These are phyloP conservation scores for Anhinga anhinga DNA, from an alignment of 2,113 vertebrate species.

Conservation along the genomic window DNA sequence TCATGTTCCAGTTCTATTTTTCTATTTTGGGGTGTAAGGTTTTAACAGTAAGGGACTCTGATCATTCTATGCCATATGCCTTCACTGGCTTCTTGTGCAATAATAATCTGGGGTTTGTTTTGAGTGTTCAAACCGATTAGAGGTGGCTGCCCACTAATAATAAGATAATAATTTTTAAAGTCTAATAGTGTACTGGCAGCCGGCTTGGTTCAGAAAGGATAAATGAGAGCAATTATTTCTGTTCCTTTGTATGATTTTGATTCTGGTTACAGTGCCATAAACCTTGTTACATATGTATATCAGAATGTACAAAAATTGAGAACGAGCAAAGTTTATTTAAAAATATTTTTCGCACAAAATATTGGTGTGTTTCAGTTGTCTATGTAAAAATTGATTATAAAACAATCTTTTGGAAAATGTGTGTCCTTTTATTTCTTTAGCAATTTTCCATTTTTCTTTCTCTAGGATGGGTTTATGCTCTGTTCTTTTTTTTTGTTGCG, in stretches of 20 bases:
- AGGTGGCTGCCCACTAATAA: slow-evolving; percentile 77
- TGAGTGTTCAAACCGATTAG: slow-evolving; percentile 79
- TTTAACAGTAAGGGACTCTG: slow-evolving; percentile 74
- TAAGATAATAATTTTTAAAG: slow-evolving; percentile 52
- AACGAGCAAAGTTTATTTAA: slow-evolving; percentile 80
- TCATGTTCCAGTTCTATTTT: slow-evolving; percentile 86
- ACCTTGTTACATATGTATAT: slow-evolving; percentile 84
- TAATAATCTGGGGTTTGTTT: slow-evolving; percentile 77
- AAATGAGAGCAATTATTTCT: slow-evolving; percentile 62
- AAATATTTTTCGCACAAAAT: slow-evolving; percentile 83
- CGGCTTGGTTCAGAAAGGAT: slow-evolving; percentile 70
- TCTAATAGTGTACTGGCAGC: slow-evolving; percentile 71
- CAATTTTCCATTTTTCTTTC: not conserved
- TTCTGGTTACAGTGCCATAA: slow-evolving; percentile 84
- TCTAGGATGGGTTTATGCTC: not conserved
- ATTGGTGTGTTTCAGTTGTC: slow-evolving; percentile 78
- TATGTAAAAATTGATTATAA: slow-evolving; percentile 80
- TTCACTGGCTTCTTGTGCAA: slow-evolving; percentile 92
- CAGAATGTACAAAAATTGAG: slow-evolving; percentile 77
- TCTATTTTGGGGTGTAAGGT: slow-evolving; percentile 77
- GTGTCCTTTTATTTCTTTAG: slow-evolving; percentile 53
- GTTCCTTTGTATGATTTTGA: slow-evolving; percentile 67
- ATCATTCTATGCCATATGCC: slow-evolving; percentile 86
- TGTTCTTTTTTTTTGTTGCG: not conserved
- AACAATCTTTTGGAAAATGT: slow-evolving; percentile 72